A percentile compares a stretch with the other conserved stretches of the same genome.
Conservation (phyloP, 2,113 vertebrate species). For the Oncorhynchus mykiss region DNA sequence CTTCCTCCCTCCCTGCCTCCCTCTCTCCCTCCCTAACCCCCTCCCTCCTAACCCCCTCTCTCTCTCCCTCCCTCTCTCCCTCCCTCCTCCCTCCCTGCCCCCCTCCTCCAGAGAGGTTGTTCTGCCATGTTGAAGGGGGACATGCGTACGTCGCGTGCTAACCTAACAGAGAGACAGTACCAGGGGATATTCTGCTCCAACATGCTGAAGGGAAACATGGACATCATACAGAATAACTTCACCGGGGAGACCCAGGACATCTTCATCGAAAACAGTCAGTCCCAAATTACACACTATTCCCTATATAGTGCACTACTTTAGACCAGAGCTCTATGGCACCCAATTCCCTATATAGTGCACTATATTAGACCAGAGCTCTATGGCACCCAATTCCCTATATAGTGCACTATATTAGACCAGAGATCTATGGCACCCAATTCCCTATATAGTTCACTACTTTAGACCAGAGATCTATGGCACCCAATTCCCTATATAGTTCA, state of each 20-base stretch:
- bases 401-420: no score
- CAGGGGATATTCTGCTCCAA: constrained; percentile 82
- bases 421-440: no score
- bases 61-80: background rate
- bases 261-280: constrained; percentile 83
- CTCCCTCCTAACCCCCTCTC: background rate
- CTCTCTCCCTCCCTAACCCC: background rate
- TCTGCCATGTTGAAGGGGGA: constrained; percentile 73
- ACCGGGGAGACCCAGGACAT: constrained; percentile 70
- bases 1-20: background rate
- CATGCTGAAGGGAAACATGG: constrained; percentile 83
- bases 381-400: no score
- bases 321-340: no score
- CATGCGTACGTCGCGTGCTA: constrained; percentile 59
- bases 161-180: constrained; percentile 73
- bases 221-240: constrained; percentile 60
- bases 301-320: no score
- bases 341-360: no score
- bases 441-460: no score
- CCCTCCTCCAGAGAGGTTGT: constrained; percentile 69
- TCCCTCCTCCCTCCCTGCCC: background rate
- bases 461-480: no score
- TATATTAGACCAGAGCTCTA: accelerated
- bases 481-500: no score
- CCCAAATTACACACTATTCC: background rate